phyloP scores from a whole-genome alignment of 2,888 invertebrate species.

The Habrosyne pyritoides region DNA sequence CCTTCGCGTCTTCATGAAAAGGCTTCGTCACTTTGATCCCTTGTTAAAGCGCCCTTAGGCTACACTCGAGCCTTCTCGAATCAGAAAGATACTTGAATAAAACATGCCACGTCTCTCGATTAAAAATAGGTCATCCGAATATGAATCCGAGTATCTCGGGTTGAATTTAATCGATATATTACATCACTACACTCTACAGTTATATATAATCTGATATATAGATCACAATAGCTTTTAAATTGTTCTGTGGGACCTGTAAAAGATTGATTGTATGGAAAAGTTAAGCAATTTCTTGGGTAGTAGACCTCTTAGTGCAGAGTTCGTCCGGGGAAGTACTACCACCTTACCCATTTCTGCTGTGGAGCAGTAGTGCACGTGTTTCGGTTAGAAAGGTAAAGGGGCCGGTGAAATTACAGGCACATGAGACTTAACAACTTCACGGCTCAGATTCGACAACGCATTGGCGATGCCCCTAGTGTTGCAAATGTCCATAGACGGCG shows the following conservation, averaged over 20 bases:
- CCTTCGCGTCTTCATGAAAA: background rate
- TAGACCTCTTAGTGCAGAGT: too few relatives aligned
- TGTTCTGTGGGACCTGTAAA: background rate
- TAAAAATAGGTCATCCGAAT: background rate
- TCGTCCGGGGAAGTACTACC: too few relatives aligned
- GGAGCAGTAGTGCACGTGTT: too few relatives aligned
- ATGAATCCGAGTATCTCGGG: background rate
- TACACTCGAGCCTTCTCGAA: background rate
- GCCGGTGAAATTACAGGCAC: too few relatives aligned
- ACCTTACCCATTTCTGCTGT: too few relatives aligned
- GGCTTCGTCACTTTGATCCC: background rate
- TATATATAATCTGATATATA: background rate
- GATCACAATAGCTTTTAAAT: background rate
- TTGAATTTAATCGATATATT: background rate
- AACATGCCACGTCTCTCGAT: background rate
- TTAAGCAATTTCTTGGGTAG: background rate
- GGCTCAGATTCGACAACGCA: too few relatives aligned
- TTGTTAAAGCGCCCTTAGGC: background rate
- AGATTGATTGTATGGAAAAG: background rate
- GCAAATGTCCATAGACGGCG: too few relatives aligned
- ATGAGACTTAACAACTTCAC: too few relatives aligned
- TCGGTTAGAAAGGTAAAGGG: too few relatives aligned
- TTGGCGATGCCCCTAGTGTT: too few relatives aligned
- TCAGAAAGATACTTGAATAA: background rate
- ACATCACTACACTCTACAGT: background rate